Evolutionary conservation across 1,140 invertebrate genomes (phyloP).

Genomic region (Atta cephalotes): DNA sequence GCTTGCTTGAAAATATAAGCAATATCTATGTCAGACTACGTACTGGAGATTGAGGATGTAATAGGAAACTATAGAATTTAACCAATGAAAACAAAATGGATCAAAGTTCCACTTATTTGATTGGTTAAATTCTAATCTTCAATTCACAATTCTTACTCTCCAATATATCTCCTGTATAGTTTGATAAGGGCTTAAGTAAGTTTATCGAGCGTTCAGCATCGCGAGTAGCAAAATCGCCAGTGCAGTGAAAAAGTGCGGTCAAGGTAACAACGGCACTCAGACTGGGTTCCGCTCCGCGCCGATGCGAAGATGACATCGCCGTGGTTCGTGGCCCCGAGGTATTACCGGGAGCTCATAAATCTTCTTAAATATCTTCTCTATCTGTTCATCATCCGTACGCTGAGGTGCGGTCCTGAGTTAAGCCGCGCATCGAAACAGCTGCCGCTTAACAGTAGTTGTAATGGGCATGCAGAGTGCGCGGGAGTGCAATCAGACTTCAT

Average conservation of each 20-base stretch:
- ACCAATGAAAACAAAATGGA: too few species aligned
- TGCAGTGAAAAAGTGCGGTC: background rate
- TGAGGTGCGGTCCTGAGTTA: slow-evolving; percentile 52
- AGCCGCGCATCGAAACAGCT: slow-evolving; percentile 71
- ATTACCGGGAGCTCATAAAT: slow-evolving; percentile 77
- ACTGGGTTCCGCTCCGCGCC: background rate
- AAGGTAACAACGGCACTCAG: slow-evolving; percentile 22
- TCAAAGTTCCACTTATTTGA: too few species aligned
- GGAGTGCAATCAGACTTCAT: slow-evolving; percentile 77
- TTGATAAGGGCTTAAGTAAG: background rate
- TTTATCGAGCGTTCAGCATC: background rate
- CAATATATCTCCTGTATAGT: too few species aligned
- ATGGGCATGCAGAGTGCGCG: slow-evolving; percentile 74
- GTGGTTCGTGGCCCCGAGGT: slow-evolving; percentile 56
- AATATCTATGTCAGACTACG: too few species aligned
- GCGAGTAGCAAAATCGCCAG: background rate
- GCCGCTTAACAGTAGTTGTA: slow-evolving; percentile 78
- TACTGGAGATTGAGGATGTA: too few species aligned
- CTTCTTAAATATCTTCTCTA: slow-evolving; percentile 80
- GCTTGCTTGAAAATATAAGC: background rate
- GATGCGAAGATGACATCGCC: slow-evolving; percentile 56
- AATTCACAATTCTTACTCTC: too few species aligned
- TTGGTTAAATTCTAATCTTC: too few species aligned
- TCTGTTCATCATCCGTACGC: slow-evolving; percentile 75
- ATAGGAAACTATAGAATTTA: too few species aligned